phyloP scores from a whole-genome alignment of 2,113 vertebrate species.

The Mustelus asterias region DNA sequence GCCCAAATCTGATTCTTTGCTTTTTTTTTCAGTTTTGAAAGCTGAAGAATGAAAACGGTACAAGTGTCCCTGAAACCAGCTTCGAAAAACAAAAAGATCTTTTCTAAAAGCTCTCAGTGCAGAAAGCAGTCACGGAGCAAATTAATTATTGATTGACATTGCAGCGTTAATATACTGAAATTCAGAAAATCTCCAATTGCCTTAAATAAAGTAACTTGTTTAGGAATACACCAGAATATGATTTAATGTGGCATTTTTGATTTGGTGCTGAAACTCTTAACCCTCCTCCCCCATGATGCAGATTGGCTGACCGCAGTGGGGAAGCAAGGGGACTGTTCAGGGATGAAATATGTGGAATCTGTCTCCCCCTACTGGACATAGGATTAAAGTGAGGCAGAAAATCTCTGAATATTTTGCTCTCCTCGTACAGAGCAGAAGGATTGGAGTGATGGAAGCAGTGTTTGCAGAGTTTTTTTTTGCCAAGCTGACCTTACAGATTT shows the following conservation, averaged over 20 bases:
- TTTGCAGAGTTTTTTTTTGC: background rate
- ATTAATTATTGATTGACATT: background rate
- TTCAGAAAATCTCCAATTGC: background rate
- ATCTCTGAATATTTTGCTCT: background rate
- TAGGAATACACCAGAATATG: background rate
- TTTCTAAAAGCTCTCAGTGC: background rate
- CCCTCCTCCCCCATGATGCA: background rate
- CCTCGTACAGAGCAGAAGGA: background rate
- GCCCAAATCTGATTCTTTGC: background rate
- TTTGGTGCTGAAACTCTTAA: background rate
- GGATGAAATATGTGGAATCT: constrained; percentile 8
- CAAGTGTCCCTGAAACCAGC: background rate
- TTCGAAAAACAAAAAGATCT: background rate
- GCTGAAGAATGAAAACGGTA: background rate
- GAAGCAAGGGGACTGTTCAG: background rate
- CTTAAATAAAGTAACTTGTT: background rate
- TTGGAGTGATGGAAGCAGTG: background rate
- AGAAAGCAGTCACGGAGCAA: background rate
- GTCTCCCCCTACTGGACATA: constrained; percentile 24
- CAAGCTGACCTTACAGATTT: background rate
- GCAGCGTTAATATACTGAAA: background rate
- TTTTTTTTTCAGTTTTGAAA: background rate
- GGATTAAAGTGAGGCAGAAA: background rate
- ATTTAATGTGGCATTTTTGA: background rate
- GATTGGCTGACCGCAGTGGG: background rate